Conservation (phyloP, 2,797 vertebrate species). For the Pempheris klunzingeri region DNA sequence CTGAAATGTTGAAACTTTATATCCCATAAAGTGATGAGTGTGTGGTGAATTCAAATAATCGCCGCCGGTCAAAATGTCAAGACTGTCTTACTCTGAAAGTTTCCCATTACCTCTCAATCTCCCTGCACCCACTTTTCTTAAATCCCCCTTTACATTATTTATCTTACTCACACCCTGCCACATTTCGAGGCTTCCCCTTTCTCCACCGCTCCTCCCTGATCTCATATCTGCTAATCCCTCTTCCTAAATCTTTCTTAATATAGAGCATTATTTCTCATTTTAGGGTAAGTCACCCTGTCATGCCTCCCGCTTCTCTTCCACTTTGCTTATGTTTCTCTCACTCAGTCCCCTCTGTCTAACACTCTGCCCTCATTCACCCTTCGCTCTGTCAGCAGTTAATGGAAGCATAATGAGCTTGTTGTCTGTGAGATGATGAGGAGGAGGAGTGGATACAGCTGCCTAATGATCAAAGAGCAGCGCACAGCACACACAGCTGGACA, state of each 20-base stretch:
- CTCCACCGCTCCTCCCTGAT: slow-evolving; percentile 15
- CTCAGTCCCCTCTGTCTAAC: slow-evolving; percentile 14
- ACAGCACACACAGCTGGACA: slow-evolving; percentile 42
- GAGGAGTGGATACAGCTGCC: slow-evolving; percentile 54
- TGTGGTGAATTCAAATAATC: slow-evolving; percentile 32
- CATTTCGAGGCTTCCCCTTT: slow-evolving; percentile 31
- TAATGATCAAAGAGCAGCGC: slow-evolving; percentile 63
- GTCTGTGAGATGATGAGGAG: slow-evolving; percentile 66
- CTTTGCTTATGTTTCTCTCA: slow-evolving; percentile 26
- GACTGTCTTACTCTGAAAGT: slow-evolving; percentile 23
- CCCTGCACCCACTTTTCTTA: slow-evolving; percentile 22
- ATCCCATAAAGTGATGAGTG: slow-evolving; percentile 1
- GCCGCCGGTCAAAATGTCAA: slow-evolving; percentile 36
- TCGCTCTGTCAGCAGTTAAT: slow-evolving; percentile 71
- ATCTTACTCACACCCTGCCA: slow-evolving; percentile 27
- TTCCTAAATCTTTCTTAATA: slow-evolving; percentile 40
- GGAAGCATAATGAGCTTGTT: slow-evolving; percentile 75
- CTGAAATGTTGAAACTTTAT: slow-evolving; percentile 10
- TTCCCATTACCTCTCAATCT: slow-evolving; percentile 13
- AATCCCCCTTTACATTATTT: slow-evolving; percentile 56
- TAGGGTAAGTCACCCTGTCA: slow-evolving; percentile 31
- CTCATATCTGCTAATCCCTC: slow-evolving; percentile 27
- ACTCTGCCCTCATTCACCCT: slow-evolving; percentile 45
- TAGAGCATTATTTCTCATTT: slow-evolving; percentile 48
- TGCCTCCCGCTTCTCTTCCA: slow-evolving; percentile 22